Conservation (phyloP, 2,888 invertebrate genomes). For the Onchidella celtica region DNA sequence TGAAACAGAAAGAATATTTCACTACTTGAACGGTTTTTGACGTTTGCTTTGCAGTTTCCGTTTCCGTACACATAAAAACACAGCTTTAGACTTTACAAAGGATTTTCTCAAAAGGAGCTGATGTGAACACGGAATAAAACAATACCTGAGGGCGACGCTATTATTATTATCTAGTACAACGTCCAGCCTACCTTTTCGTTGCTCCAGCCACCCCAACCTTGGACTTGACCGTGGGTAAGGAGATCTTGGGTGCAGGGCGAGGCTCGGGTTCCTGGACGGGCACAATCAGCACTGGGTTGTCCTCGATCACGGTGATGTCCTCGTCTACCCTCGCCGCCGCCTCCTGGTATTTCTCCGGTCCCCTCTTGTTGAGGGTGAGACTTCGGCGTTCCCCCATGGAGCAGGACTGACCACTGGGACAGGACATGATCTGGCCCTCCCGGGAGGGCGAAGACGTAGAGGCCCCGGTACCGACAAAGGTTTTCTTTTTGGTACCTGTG, state of each 20-base stretch:
- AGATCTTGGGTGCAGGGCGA: constrained; percentile 50
- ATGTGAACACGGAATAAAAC: too few species aligned
- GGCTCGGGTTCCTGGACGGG: constrained; percentile 53
- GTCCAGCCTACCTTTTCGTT: constrained; percentile 53
- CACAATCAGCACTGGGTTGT: constrained; percentile 54
- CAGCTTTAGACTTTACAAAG: too few species aligned
- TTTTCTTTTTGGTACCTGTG: constrained; percentile 25
- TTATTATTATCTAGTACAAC: too few species aligned
- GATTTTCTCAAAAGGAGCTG: too few species aligned
- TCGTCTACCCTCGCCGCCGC: constrained; percentile 46
- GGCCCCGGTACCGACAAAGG: neutral
- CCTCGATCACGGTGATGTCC: constrained; percentile 54
- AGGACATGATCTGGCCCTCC: constrained; percentile 48
- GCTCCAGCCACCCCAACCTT: constrained; percentile 54
- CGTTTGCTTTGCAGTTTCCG: too few species aligned
- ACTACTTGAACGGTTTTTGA: too few species aligned
- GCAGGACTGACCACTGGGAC: constrained; percentile 55
- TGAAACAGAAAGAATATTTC: too few species aligned
- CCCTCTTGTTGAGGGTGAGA: constrained; percentile 36
- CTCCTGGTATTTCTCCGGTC: constrained; percentile 39
- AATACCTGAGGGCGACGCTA: too few species aligned
- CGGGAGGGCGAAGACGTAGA: constrained; percentile 34
- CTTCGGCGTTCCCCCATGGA: constrained; percentile 58
- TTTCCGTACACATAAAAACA: too few species aligned
- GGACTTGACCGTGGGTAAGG: constrained; percentile 52